Percentiles rank a stretch among this genome's conserved stretches.
Evolutionary conservation across 2,113 vertebrate species (phyloP).

Genomic region (Gnathonemus longibarbis): DNA sequence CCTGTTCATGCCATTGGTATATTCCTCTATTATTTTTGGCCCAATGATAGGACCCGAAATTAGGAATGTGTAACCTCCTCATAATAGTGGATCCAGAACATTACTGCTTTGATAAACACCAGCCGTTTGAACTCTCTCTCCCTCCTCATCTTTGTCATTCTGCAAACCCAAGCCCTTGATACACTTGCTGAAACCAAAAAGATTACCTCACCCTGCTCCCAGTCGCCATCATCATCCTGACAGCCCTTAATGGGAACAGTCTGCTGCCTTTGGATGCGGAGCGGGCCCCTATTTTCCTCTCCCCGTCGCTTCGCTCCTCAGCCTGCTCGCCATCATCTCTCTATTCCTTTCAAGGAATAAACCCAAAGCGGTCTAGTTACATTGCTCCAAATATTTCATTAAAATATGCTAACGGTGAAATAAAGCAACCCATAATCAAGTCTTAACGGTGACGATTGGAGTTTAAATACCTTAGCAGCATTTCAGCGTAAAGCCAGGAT

Average conservation of each 20-base stretch:
- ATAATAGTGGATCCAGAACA: conserved; percentile 36
- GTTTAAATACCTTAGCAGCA: neutral
- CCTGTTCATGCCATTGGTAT: neutral
- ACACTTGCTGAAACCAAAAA: conserved; percentile 31
- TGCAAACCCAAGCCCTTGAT: conserved; percentile 40
- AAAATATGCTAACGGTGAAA: conserved; percentile 24
- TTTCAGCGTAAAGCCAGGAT: neutral
- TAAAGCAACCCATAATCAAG: neutral
- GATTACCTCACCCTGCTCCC: conserved; percentile 58
- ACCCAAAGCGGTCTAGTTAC: neutral
- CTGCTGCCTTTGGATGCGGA: conserved; percentile 47
- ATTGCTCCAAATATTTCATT: conserved; percentile 19
- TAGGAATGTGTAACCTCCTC: conserved; percentile 15
- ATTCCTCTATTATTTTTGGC: conserved; percentile 23
- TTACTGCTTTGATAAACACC: conserved; percentile 39
- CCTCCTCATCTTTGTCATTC: conserved; percentile 31
- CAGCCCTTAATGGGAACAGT: conserved; percentile 61
- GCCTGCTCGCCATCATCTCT: conserved; percentile 2
- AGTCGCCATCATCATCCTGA: conserved; percentile 47
- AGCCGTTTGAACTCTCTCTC: conserved; percentile 26
- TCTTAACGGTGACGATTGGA: neutral
- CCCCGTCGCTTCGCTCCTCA: neutral
- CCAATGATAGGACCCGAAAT: conserved; percentile 9
- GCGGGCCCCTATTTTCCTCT: neutral
- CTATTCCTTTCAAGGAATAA: conserved; percentile 4